Percentiles rank a stretch among this genome's conserved stretches.
phyloP scores from a whole-genome alignment of 1,140 invertebrate species.

The Heliothis subflexa region DNA sequence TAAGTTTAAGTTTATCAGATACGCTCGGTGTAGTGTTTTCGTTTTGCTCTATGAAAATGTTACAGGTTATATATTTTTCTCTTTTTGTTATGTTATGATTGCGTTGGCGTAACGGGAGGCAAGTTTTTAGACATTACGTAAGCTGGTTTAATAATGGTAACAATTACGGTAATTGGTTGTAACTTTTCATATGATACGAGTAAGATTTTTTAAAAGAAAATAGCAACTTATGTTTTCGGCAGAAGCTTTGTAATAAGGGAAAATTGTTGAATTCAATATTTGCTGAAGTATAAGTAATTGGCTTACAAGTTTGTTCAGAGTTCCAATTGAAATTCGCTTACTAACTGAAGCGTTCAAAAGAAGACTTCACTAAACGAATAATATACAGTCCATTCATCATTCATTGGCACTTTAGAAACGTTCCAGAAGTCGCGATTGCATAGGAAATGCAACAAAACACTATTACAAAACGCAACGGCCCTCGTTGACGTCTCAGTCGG shows the following conservation, averaged over 20 bases:
- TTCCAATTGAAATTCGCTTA: too few species aligned
- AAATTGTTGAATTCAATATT: neutral
- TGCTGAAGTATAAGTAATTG: too few species aligned
- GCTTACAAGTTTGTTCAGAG: too few species aligned
- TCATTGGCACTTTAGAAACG: constrained; percentile 5
- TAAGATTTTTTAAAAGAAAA: constrained; percentile 4
- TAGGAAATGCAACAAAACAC: constrained; percentile 25
- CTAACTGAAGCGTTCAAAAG: too few species aligned
- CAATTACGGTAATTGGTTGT: constrained; percentile 16
- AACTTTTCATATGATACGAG: constrained; percentile 12
- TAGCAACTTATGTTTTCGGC: neutral
- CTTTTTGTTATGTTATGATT: constrained; percentile 1
- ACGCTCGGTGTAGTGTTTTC: constrained; percentile 38
- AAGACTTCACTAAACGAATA: too few species aligned
- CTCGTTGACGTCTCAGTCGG: constrained; percentile 49
- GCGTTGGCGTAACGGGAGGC: neutral
- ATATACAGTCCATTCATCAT: neutral
- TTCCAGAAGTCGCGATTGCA: constrained; percentile 31
- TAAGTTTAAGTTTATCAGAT: constrained; percentile 39
- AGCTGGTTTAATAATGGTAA: constrained; percentile 25
- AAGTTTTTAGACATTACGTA: neutral
- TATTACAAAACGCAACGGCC: constrained; percentile 37
- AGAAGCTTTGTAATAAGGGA: too few species aligned
- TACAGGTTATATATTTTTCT: constrained; percentile 15
- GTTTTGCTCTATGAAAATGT: constrained; percentile 30